Base-by-base conservation (phyloP, 2,888 invertebrate genomes). In the Nemotelus pantherinus region DNA sequence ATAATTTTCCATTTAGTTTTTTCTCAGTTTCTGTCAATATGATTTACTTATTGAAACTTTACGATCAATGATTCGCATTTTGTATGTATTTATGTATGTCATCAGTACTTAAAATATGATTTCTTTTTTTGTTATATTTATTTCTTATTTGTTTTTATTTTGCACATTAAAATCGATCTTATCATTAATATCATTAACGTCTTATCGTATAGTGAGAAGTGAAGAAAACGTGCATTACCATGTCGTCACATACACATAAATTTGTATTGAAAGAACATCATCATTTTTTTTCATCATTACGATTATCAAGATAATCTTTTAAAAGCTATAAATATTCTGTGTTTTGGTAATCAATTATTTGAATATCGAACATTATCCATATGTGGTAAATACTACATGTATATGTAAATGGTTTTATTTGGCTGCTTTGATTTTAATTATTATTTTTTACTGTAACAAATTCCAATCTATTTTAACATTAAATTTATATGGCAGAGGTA, bases 101-200 rank as follows among this genome's bases (percentile, higher is more conserved):
- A 41, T 74, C 53, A 63, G 74, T 74, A 74, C 60, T 74, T 74
- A 74, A 74, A 74, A 74, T 74, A 74, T 60, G 57, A 48, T 74
- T 60, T 50, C 4, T 70, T 25, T 41, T 3, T 53, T 53, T 55
- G 6, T 44, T 55, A 43, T 55, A 25, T 43, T 41, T 41, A 41
- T 64, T 60, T 60, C 39, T 64, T 64, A 39, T 10, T 6, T 53
- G 53, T 10, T 6, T 6, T 6, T 53, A 1, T 63, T 63, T 41
- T 63, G 25, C 39, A n/a, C 67, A 9, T 72, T 60, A 47, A 72
- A 58, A 63, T 47, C 58, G 44, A 50, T 68, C 41, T 65, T 65
- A 41, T 60, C 60, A n/a, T 53, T 68, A 70, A 39, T n/a, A 3
- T 25, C 7, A 2, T 10, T 65, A 65, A 10, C 50, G 39, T 55